Evolutionary conservation across 2,888 invertebrate genomes (phyloP).

Genomic region (Cephonodes hylas): DNA sequence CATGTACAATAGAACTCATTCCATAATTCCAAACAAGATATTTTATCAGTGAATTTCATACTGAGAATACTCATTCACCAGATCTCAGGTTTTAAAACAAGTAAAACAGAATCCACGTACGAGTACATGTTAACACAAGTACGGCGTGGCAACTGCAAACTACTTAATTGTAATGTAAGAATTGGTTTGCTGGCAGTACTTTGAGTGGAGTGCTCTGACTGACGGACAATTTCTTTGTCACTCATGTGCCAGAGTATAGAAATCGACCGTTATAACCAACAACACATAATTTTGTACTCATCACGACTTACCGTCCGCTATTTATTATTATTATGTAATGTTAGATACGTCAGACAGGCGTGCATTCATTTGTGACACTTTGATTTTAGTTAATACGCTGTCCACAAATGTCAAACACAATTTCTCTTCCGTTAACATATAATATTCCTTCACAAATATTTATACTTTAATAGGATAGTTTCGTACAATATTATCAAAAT

Average conservation of each 20-base stretch:
- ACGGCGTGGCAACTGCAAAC: not conserved
- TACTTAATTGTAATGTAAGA: slow-evolving; percentile 27
- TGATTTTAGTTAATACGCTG: not conserved
- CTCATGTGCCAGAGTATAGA: slow-evolving; percentile 32
- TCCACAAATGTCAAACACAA: not conserved
- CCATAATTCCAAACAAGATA: too few species aligned
- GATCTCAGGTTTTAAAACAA: not conserved
- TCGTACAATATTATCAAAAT: too few species aligned
- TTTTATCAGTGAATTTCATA: not conserved
- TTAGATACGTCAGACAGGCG: not conserved
- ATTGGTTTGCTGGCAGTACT: slow-evolving; percentile 18
- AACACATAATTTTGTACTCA: slow-evolving; percentile 20
- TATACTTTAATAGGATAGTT: too few species aligned
- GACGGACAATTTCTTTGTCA: slow-evolving; percentile 58
- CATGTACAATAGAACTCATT: not conserved
- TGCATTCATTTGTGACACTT: not conserved
- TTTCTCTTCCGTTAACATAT: not conserved
- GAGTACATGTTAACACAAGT: not conserved
- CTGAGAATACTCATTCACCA: not conserved
- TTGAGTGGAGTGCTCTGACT: slow-evolving; percentile 28
- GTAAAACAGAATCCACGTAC: not conserved
- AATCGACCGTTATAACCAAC: slow-evolving; percentile 18
- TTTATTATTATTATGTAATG: not conserved
- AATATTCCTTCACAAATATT: not conserved
- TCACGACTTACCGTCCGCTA: slow-evolving; percentile 18